A percentile compares a stretch with the other conserved stretches of the same genome.
Evolutionary conservation across 2,797 vertebrate genomes (phyloP).

Genomic region (Merluccius polli): DNA sequence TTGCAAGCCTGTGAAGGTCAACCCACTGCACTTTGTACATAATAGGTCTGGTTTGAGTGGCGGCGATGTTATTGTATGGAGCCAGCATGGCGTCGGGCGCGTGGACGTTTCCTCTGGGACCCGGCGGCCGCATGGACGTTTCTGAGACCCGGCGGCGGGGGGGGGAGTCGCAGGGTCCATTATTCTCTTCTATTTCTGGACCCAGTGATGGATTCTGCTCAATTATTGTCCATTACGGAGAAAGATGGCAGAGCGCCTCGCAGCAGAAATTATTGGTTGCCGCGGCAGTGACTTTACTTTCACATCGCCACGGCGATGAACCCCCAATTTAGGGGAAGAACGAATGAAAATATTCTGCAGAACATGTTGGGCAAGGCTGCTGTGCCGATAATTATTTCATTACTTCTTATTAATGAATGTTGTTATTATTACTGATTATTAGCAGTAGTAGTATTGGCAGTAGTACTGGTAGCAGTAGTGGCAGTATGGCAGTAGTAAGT

Average conservation of each 20-base stretch:
- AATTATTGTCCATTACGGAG: slow-evolving; percentile 94
- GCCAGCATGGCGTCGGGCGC: slow-evolving; percentile 69
- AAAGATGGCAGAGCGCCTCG: slow-evolving; percentile 77
- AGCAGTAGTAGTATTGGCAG: background rate
- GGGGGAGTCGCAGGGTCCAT: slow-evolving; percentile 78
- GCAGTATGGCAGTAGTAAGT: background rate
- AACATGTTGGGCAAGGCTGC: background rate
- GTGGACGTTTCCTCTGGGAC: slow-evolving; percentile 64
- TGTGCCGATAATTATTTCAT: background rate
- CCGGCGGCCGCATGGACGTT: slow-evolving; percentile 61
- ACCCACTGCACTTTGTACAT: slow-evolving; percentile 35
- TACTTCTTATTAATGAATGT: background rate
- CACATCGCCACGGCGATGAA: slow-evolving; percentile 62
- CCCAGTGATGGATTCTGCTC: slow-evolving; percentile 87
- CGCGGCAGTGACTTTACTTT: slow-evolving; percentile 67
- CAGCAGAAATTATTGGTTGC: slow-evolving; percentile 70
- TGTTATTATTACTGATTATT: background rate
- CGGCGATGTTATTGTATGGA: slow-evolving; percentile 59
- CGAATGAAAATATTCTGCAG: background rate
- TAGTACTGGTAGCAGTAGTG: background rate
- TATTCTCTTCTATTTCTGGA: slow-evolving; percentile 77
- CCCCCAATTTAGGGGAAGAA: slow-evolving; percentile 41
- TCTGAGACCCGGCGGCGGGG: slow-evolving; percentile 70
- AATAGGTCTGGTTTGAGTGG: slow-evolving; percentile 64
- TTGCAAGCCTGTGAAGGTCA: slow-evolving; percentile 41